A percentile compares a stretch with the other conserved stretches of the same genome.
Evolutionary conservation across 1,140 invertebrate species (phyloP).

Genomic region (Hyles euphorbiae): DNA sequence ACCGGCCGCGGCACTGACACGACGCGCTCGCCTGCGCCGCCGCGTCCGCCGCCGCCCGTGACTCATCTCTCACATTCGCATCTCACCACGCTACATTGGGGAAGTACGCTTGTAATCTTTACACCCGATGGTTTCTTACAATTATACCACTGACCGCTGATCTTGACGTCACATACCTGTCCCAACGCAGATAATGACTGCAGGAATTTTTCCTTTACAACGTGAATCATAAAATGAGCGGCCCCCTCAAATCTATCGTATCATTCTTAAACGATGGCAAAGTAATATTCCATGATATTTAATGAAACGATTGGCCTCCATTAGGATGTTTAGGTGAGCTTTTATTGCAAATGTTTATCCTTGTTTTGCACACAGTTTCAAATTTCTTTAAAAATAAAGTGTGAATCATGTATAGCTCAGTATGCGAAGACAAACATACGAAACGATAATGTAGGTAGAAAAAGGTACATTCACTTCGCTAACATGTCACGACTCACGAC

Average conservation of each 20-base stretch:
- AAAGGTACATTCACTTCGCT: slow-evolving; percentile 24
- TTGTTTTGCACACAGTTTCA: too few relatives aligned
- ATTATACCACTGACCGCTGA: slow-evolving; percentile 26
- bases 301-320: too few relatives aligned
- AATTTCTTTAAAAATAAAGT: too few relatives aligned
- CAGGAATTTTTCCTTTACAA: slow-evolving; percentile 10
- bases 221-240: slow-evolving; percentile 9
- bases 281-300: too few relatives aligned
- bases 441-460: neutral
- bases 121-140: slow-evolving; percentile 30
- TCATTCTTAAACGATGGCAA: too few relatives aligned
- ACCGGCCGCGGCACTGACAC: slow-evolving; percentile 29
- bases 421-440: too few relatives aligned
- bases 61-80: slow-evolving; percentile 41
- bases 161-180: slow-evolving; percentile 38
- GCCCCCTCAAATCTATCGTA: too few relatives aligned
- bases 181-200: slow-evolving; percentile 12
- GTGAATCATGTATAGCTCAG: too few relatives aligned
- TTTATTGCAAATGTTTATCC: too few relatives aligned
- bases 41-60: slow-evolving; percentile 37
- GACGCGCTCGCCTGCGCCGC: slow-evolving; percentile 22
- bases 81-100: slow-evolving; percentile 45
- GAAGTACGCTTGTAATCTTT: slow-evolving; percentile 55
- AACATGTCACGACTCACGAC: slow-evolving; percentile 36
- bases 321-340: too few relatives aligned